phyloP scores from a whole-genome alignment of 2,113 vertebrate species.

The Dinomys branickii region DNA sequence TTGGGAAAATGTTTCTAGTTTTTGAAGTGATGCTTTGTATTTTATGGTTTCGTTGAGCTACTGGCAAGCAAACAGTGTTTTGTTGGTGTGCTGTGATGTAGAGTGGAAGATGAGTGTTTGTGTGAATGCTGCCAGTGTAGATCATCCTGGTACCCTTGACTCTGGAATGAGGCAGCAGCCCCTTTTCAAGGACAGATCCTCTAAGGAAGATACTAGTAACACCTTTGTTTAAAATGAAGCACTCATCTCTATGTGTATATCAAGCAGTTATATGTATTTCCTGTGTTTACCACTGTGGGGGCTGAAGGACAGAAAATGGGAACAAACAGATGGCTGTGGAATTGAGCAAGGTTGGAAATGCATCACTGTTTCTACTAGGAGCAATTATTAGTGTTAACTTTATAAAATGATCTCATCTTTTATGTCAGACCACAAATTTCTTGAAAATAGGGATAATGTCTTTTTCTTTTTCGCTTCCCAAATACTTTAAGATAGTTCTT shows the following conservation, averaged over 20 bases:
- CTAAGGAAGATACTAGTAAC: neutral
- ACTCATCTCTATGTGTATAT: neutral
- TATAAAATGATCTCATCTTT: neutral
- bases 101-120: neutral
- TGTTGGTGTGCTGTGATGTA: neutral
- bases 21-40: conserved; percentile 41
- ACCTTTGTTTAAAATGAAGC: conserved; percentile 22
- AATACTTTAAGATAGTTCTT: conserved; percentile 2
- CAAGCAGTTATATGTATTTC: neutral
- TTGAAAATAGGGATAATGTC: neutral
- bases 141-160: conserved; percentile 3
- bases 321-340: neutral
- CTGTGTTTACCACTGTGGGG: neutral
- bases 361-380: neutral
- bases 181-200: neutral
- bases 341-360: neutral
- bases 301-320: conserved; percentile 26
- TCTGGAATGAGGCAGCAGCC: neutral
- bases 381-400: neutral
- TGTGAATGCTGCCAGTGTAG: conserved; percentile 10
- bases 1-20: conserved; percentile 44
- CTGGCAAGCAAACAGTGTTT: conserved; percentile 4
- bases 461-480: conserved; percentile 17
- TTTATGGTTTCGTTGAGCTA: conserved; percentile 13
- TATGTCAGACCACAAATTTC: neutral